phyloP scores from a whole-genome alignment of 23 tunicate species.

The Ascidia mentula region DNA sequence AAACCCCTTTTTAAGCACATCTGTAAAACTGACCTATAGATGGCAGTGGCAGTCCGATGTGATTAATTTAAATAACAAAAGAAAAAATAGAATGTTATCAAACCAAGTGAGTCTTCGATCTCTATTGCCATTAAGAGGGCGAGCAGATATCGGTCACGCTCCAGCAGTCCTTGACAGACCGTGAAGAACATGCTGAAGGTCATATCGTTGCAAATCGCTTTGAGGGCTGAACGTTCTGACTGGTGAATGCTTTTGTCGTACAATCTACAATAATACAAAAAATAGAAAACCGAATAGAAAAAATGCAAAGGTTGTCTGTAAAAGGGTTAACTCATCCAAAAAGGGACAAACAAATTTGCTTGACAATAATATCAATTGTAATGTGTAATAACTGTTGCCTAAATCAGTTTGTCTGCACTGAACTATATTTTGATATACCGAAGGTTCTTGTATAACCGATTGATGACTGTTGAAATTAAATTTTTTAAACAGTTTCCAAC shows the following conservation, averaged over 20 bases:
- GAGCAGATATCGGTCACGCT: constrained; percentile 60
- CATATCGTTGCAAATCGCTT: constrained; percentile 91
- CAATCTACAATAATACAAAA: no score
- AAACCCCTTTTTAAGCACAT: no score
- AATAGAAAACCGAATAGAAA: no score
- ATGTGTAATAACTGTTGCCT: no score
- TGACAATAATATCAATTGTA: no score
- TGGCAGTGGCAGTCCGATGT: neutral
- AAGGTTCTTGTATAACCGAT: no score
- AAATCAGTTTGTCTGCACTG: no score
- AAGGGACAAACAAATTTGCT: no score
- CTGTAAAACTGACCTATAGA: no score
- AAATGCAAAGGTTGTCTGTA: no score
- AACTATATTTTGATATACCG: no score
- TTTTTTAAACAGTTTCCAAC: neutral
- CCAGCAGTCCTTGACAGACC: constrained; percentile 50
- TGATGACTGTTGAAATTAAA: neutral
- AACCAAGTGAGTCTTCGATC: constrained; percentile 77
- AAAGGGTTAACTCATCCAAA: no score
- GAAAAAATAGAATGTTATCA: constrained; percentile 3
- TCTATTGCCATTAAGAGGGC: constrained; percentile 75
- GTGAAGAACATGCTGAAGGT: constrained; percentile 61
- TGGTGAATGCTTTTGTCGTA: constrained; percentile 83
- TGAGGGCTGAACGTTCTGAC: constrained; percentile 79
- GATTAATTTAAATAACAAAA: neutral